A percentile compares a stretch with the other conserved stretches of the same genome.
phyloP scores from a whole-genome alignment of 2,797 vertebrate genomes.

The Onychomys torridus region DNA sequence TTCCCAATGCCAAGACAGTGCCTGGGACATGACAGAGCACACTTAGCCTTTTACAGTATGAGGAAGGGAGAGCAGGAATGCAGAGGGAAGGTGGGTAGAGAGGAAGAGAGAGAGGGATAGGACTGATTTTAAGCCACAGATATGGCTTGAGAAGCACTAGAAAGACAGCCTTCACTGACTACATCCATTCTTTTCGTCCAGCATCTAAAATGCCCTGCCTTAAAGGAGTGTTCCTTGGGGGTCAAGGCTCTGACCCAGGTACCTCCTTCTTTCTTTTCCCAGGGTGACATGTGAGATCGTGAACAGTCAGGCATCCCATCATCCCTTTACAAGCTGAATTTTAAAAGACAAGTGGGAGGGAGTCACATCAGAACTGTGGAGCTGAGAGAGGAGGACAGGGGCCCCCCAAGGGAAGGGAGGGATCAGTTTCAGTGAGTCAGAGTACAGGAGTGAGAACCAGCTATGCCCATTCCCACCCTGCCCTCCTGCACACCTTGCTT shows the following conservation, averaged over 20 bases:
- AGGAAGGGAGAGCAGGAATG: not conserved
- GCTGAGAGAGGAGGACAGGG: slow-evolving; percentile 35
- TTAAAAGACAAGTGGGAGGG: not conserved
- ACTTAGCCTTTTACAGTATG: not conserved
- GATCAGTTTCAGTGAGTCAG: slow-evolving; percentile 48
- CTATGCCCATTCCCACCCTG: not conserved
- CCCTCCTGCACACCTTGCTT: rapidly evolving
- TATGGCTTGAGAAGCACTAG: not conserved
- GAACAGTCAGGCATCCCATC: not conserved
- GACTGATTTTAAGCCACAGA: not conserved
- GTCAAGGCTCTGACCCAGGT: not conserved
- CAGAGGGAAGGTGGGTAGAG: not conserved
- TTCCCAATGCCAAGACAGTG: not conserved
- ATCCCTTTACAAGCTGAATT: not conserved
- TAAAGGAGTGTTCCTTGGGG: not conserved
- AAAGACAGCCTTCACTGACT: not conserved
- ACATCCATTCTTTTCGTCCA: not conserved
- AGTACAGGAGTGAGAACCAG: not conserved
- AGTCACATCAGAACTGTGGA: not conserved
- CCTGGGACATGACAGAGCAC: not conserved
- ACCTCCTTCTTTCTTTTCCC: slow-evolving; percentile 18
- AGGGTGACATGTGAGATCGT: not conserved
- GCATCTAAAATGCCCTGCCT: not conserved
- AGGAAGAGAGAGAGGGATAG: not conserved
- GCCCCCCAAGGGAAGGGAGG: slow-evolving; percentile 8